These are phyloP conservation scores for Panonychus citri DNA, from an alignment of 1,140 invertebrate genomes.

Conservation along the genomic window DNA sequence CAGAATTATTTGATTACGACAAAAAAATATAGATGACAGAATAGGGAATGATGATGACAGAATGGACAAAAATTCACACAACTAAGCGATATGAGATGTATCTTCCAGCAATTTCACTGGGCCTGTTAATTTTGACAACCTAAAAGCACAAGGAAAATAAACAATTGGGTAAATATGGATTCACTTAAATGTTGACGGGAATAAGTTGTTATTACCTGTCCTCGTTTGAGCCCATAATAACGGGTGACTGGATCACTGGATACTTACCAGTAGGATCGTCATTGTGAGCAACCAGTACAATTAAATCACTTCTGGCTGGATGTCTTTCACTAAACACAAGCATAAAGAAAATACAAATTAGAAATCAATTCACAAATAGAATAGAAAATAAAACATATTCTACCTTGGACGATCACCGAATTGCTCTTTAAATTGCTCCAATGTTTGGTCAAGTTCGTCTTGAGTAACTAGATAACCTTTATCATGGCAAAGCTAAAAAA, in stretches of 20 bases:
- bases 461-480: conserved; percentile 85
- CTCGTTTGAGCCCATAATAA: conserved; percentile 88
- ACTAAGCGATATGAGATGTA: conserved; percentile 95
- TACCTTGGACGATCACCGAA: conserved; percentile 91
- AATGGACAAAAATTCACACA: too few species aligned
- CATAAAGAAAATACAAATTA: background rate
- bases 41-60: too few species aligned
- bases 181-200: background rate
- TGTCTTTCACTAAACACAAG: conserved; percentile 48
- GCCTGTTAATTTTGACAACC: conserved; percentile 91
- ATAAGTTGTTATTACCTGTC: conserved; percentile 39
- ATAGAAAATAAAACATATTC: background rate
- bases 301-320: conserved; percentile 69
- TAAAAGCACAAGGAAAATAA: conserved; percentile 26
- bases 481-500: conserved; percentile 54
- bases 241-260: conserved; percentile 89
- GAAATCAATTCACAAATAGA: too few species aligned
- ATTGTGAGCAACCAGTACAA: conserved; percentile 92
- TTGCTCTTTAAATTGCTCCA: conserved; percentile 91
- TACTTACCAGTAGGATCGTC: conserved; percentile 74
- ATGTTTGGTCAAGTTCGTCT: conserved; percentile 95
- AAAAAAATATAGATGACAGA: too few species aligned
- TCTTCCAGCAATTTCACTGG: conserved; percentile 89
- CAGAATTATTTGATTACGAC: too few species aligned
- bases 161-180: background rate